These are phyloP conservation scores for Oxycera nigricornis DNA, from an alignment of 2,888 invertebrate genomes.

Conservation along the genomic window DNA sequence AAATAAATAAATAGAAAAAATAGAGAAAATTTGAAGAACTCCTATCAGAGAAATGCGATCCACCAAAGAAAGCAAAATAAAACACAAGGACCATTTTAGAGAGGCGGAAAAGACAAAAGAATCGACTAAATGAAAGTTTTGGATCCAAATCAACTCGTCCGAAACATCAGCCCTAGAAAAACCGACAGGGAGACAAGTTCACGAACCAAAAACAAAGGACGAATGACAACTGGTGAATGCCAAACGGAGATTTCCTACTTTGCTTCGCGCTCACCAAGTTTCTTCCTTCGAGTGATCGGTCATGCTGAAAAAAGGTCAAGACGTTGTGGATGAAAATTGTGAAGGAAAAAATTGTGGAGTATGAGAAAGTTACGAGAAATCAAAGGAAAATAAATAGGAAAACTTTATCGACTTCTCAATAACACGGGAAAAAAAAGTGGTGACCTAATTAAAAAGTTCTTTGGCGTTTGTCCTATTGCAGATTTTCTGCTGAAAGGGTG, in stretches of 20 bases:
- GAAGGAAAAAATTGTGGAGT: neutral
- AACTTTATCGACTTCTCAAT: neutral
- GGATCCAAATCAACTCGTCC: neutral
- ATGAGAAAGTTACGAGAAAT: neutral
- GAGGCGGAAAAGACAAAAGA: neutral
- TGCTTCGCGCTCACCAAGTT: neutral
- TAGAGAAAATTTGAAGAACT: neutral
- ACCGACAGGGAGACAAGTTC: neutral
- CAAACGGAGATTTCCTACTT: neutral
- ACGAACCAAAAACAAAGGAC: neutral
- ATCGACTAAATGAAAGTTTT: neutral
- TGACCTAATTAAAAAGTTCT: constrained; percentile 11
- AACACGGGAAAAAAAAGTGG: neutral
- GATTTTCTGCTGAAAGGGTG: neutral
- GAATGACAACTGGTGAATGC: neutral
- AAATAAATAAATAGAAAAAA: neutral
- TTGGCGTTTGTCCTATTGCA: neutral
- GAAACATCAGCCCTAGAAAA: neutral
- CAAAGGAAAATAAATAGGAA: neutral
- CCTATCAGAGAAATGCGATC: neutral
- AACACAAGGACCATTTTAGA: neutral
- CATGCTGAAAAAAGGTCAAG: neutral
- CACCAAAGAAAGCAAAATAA: neutral
- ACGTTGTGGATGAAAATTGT: neutral
- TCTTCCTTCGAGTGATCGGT: neutral